phyloP scores from a whole-genome alignment of 2,888 invertebrate species.

The Caenorhabditis sp. region DNA sequence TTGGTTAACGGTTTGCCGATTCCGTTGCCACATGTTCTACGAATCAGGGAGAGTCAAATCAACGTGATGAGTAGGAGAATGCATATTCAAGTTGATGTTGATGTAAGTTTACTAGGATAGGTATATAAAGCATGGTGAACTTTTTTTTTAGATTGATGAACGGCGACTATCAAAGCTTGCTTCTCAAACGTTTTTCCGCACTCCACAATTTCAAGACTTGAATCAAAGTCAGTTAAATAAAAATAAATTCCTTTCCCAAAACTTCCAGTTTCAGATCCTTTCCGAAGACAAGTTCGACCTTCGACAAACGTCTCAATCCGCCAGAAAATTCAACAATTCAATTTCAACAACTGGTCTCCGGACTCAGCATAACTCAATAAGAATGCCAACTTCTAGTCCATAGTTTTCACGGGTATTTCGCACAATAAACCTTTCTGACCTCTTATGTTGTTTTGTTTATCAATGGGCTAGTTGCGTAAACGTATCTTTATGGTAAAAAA shows the following conservation, averaged over 20 bases:
- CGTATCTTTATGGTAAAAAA: too few relatives aligned
- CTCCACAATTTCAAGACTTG: constrained; percentile 29
- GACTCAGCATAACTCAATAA: constrained; percentile 5
- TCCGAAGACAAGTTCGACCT: constrained; percentile 34
- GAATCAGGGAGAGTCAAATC: constrained; percentile 48
- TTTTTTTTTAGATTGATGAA: constrained; percentile 40
- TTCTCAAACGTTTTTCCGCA: constrained; percentile 46
- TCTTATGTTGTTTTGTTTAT: too few relatives aligned
- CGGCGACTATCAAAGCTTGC: constrained; percentile 42
- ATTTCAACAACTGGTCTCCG: constrained; percentile 38
- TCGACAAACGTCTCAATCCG: constrained; percentile 17
- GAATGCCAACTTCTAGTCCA: not conserved
- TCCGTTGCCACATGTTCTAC: constrained; percentile 50
- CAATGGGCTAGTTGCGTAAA: too few relatives aligned
- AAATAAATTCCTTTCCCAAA: not conserved
- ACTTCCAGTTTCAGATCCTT: constrained; percentile 14
- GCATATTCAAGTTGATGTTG: constrained; percentile 51
- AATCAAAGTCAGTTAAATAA: constrained; percentile 12
- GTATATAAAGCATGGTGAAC: not conserved
- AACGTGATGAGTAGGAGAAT: constrained; percentile 46
- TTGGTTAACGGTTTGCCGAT: constrained; percentile 52
- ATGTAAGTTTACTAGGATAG: constrained; percentile 9
- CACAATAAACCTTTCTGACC: too few relatives aligned
- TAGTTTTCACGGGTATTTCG: not conserved
- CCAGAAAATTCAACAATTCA: constrained; percentile 20